Conservation (phyloP, 2,888 invertebrate genomes). For the Colletes collaris region DNA sequence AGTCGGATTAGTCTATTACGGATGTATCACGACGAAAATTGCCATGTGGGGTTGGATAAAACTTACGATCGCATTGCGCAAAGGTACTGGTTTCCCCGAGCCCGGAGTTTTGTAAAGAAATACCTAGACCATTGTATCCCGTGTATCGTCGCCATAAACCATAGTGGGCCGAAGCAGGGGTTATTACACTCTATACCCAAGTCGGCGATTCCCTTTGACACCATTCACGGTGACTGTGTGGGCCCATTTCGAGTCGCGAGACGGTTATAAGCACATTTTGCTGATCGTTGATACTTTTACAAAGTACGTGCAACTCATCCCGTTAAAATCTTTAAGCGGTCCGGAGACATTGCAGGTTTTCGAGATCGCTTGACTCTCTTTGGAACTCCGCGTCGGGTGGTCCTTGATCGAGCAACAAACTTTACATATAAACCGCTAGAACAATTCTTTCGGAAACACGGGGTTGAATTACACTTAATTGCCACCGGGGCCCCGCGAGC, state of each 20-base stretch:
- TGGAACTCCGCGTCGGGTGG: slow-evolving; percentile 9
- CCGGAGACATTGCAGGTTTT: slow-evolving; percentile 10
- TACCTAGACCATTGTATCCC: slow-evolving; percentile 21
- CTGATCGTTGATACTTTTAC: slow-evolving; percentile 16
- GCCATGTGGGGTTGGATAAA: slow-evolving; percentile 18
- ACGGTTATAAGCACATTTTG: slow-evolving; percentile 12
- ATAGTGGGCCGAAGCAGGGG: slow-evolving; percentile 15
- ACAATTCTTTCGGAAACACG: not conserved
- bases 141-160: slow-evolving; percentile 3
- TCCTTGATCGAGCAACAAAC: not conserved
- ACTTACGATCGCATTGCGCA: slow-evolving; percentile 14
- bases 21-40: slow-evolving; percentile 27
- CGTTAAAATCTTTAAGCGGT: not conserved
- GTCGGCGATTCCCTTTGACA: slow-evolving; percentile 7
- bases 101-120: slow-evolving; percentile 9
- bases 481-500: not conserved
- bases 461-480: slow-evolving; percentile 4
- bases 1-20: not conserved
- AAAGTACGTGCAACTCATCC: too few species aligned
- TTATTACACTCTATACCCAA: slow-evolving; percentile 12
- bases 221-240: slow-evolving; percentile 23
- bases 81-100: slow-evolving; percentile 17
- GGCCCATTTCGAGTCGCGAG: slow-evolving; percentile 13
- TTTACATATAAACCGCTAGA: not conserved
- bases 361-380: slow-evolving; percentile 7